Percentiles rank a stretch among this genome's conserved stretches.
phyloP scores from a whole-genome alignment of 2,113 vertebrate genomes.

The Pygoscelis antarcticus region DNA sequence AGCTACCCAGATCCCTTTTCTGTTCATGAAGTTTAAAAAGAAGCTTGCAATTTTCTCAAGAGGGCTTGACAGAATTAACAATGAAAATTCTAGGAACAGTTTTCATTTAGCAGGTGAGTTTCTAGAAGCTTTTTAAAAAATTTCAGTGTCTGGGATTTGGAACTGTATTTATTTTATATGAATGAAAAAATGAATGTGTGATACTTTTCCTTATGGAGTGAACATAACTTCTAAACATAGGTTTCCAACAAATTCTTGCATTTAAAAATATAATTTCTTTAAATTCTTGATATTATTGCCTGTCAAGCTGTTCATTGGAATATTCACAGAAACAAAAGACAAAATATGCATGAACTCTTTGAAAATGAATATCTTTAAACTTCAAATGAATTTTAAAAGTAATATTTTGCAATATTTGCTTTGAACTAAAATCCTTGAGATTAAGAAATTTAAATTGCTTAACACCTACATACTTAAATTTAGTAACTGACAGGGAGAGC shows the following conservation, averaged over 20 bases:
- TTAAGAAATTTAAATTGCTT: background rate
- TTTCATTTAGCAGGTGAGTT: background rate
- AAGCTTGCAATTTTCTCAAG: background rate
- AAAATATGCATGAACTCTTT: background rate
- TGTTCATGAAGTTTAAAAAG: background rate
- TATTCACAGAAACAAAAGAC: background rate
- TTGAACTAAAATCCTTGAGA: background rate
- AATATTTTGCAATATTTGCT: constrained; percentile 2
- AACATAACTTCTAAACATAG: background rate
- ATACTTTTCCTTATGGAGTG: background rate
- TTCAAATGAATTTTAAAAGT: background rate
- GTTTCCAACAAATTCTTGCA: background rate
- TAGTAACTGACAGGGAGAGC: background rate
- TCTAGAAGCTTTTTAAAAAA: background rate
- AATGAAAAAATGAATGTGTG: background rate
- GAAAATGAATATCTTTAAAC: background rate
- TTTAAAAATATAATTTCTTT: background rate
- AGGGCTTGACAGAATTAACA: background rate
- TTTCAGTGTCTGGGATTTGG: background rate
- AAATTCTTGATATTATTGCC: background rate
- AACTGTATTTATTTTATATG: background rate
- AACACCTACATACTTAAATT: background rate
- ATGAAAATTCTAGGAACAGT: background rate
- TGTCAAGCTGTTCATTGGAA: background rate
- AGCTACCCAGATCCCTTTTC: background rate